Evolutionary conservation across 2,113 vertebrate species (phyloP).

Genomic region (Holacanthus passer): DNA sequence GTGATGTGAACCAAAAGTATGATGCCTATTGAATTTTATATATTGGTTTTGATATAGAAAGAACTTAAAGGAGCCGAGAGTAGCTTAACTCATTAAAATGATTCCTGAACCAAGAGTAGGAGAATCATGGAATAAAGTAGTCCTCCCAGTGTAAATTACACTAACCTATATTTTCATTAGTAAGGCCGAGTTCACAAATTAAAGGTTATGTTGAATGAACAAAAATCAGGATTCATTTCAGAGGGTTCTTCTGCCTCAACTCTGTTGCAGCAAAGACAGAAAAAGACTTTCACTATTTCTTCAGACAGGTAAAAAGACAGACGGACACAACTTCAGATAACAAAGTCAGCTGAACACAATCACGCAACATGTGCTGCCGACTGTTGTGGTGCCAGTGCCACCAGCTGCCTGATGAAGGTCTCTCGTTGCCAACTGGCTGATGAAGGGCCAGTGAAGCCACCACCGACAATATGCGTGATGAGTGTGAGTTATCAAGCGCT

Average conservation of each 20-base stretch:
- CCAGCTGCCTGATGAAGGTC: slow-evolving; percentile 54
- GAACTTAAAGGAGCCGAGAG: background rate
- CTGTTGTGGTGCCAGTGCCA: slow-evolving; percentile 31
- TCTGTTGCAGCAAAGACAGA: background rate
- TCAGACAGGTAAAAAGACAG: slow-evolving; percentile 1
- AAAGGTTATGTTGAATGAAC: background rate
- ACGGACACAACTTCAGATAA: background rate
- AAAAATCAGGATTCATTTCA: background rate
- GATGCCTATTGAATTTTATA: background rate
- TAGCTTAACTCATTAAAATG: background rate
- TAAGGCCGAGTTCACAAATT: background rate
- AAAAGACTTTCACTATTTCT: background rate
- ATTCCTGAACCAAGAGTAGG: background rate
- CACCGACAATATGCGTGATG: slow-evolving; percentile 32
- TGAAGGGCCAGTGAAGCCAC: slow-evolving; percentile 28
- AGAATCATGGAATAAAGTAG: background rate
- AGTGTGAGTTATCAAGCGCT: slow-evolving; percentile 26
- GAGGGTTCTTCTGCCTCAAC: background rate
- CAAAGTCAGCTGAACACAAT: slow-evolving; percentile 23
- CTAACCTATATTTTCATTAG: background rate
- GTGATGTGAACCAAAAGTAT: background rate
- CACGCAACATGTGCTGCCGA: slow-evolving; percentile 40
- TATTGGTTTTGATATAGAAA: background rate
- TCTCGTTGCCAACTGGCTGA: slow-evolving; percentile 33
- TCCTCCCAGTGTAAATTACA: background rate